These are phyloP conservation scores for Cyclophora albipunctata DNA, from an alignment of 2,888 invertebrate species.

Conservation along the genomic window DNA sequence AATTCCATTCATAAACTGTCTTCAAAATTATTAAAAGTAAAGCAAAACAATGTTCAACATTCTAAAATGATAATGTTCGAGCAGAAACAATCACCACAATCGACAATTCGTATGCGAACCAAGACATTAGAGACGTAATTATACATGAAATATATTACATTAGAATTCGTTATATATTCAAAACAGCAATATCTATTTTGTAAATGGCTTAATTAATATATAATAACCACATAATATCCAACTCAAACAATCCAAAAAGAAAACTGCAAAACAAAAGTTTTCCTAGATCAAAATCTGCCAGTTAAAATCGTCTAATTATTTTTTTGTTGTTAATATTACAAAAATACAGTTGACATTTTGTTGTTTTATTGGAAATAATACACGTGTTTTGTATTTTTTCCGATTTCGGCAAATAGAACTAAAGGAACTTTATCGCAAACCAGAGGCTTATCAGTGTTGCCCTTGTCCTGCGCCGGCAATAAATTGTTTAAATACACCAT, in stretches of 20 bases:
- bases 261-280: background rate
- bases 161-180: constrained; percentile 68
- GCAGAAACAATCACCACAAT: constrained; percentile 51
- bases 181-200: constrained; percentile 43
- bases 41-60: constrained; percentile 29
- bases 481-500: constrained; percentile 71
- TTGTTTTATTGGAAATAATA: background rate
- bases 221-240: constrained; percentile 1
- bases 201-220: constrained; percentile 41
- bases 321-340: background rate
- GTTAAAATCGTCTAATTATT: background rate
- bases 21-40: constrained; percentile 25
- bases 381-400: constrained; percentile 11
- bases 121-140: constrained; percentile 50
- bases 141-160: constrained; percentile 60
- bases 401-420: constrained; percentile 40
- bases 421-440: constrained; percentile 54
- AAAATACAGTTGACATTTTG: constrained; percentile 1
- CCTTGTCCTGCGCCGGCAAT: constrained; percentile 63
- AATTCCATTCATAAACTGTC: constrained; percentile 42
- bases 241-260: constrained; percentile 6
- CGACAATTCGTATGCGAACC: constrained; percentile 64
- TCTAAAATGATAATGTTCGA: constrained; percentile 28
- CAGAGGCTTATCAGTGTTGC: constrained; percentile 55
- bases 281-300: too few species aligned